phyloP scores from a whole-genome alignment of 2,113 vertebrate genomes.

The Cavia aperea region DNA sequence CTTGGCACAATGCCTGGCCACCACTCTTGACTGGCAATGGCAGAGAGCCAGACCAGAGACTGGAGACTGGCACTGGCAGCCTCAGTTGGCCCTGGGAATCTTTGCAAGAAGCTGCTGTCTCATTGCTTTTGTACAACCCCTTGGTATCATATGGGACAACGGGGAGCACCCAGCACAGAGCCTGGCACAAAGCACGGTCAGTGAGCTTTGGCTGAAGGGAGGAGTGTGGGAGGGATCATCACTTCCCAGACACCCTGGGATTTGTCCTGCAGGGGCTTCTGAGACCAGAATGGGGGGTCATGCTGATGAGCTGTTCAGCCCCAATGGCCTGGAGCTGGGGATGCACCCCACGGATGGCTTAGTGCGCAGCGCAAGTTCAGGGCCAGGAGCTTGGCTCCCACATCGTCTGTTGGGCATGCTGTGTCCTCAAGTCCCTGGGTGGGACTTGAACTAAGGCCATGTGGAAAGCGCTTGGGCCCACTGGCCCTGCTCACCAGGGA shows the following conservation, averaged over 20 bases:
- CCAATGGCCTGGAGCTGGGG: neutral
- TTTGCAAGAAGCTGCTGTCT: neutral
- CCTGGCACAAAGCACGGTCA: neutral
- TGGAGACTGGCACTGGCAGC: accelerated
- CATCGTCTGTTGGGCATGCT: neutral
- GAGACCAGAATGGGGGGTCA: neutral
- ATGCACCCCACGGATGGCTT: neutral
- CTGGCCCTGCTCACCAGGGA: neutral
- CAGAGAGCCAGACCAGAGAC: neutral
- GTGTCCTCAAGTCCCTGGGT: neutral
- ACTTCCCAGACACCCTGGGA: neutral
- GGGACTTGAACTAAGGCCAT: neutral
- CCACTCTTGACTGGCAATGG: neutral
- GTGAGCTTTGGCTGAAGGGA: neutral
- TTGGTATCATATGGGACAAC: neutral
- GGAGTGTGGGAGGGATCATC: neutral
- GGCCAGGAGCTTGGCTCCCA: neutral
- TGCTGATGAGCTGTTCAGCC: neutral
- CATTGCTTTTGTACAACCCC: neutral
- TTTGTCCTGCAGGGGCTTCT: neutral
- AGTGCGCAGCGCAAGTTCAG: neutral
- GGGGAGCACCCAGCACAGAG: neutral
- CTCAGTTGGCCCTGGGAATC: neutral
- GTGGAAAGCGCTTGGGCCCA: neutral
- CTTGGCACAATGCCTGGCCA: neutral